Evolutionary conservation across 2,888 invertebrate genomes (phyloP).

Genomic region (Drosophila kuntzei): DNA sequence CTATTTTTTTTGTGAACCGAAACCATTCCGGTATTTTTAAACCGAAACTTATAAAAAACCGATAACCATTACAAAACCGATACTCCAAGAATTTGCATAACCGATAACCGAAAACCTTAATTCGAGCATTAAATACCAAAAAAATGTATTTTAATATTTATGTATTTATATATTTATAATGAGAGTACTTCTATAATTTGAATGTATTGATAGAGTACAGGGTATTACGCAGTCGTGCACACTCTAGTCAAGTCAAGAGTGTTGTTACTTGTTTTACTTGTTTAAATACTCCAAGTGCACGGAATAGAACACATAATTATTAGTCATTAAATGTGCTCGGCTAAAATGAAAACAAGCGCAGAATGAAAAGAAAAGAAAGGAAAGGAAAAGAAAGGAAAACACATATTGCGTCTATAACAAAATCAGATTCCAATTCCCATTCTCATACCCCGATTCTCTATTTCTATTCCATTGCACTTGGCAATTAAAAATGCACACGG

Average conservation of each 20-base stretch:
- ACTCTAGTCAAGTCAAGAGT: not conserved
- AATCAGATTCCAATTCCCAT: not conserved
- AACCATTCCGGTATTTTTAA: too few relatives aligned
- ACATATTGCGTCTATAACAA: conserved; percentile 10
- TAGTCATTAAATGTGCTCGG: conserved; percentile 19
- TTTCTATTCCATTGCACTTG: conserved; percentile 7
- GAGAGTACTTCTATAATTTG: too few relatives aligned
- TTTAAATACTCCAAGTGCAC: conserved; percentile 14
- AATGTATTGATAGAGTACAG: not conserved
- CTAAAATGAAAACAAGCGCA: conserved; percentile 1
- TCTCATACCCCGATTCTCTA: not conserved
- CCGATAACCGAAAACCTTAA: too few relatives aligned
- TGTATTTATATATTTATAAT: too few relatives aligned
- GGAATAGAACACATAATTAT: conserved; percentile 7
- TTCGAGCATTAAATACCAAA: too few relatives aligned
- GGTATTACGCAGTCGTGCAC: not conserved
- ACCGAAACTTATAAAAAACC: too few relatives aligned
- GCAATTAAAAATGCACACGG: conserved; percentile 31
- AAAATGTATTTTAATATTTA: too few relatives aligned
- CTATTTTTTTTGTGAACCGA: too few relatives aligned
- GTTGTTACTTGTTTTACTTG: not conserved
- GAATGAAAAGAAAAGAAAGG: not conserved
- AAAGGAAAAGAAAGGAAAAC: not conserved
- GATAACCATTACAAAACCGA: too few relatives aligned
- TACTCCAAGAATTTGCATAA: too few relatives aligned